A percentile compares a stretch with the other conserved stretches of the same genome.
phyloP scores from a whole-genome alignment of 2,113 vertebrate species.

The Eleginops maclovinus region DNA sequence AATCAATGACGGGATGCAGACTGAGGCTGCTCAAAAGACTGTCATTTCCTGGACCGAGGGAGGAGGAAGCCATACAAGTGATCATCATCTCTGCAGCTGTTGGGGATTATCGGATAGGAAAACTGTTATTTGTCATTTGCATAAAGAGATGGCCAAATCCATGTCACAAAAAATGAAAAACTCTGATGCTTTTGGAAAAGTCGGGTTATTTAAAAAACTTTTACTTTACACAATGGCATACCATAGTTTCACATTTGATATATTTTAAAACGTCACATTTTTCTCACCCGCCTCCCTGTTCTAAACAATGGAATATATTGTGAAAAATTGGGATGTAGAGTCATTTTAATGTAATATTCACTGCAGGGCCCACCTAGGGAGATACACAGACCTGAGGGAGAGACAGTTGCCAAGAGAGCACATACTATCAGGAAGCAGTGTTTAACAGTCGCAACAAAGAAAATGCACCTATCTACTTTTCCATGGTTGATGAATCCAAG shows the following conservation, averaged over 20 bases:
- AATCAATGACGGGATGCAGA: conserved; percentile 32
- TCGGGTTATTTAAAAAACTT: conserved; percentile 8
- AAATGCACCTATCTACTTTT: not conserved
- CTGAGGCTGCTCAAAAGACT: conserved; percentile 28
- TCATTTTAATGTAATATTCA: conserved; percentile 23
- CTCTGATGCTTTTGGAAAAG: not conserved
- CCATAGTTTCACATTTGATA: not conserved
- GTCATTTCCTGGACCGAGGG: conserved; percentile 39
- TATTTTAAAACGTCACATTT: conserved; percentile 1
- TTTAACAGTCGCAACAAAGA: conserved; percentile 37
- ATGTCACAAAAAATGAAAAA: not conserved
- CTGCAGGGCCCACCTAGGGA: conserved; percentile 23
- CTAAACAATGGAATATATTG: not conserved
- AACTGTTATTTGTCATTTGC: conserved; percentile 18
- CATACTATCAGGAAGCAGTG: conserved; percentile 22
- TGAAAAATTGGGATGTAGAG: conserved; percentile 21
- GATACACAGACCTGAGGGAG: conserved; percentile 34
- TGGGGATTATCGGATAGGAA: conserved; percentile 24
- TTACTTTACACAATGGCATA: not conserved
- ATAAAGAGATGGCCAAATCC: conserved; percentile 5
- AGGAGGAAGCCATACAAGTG: conserved; percentile 29
- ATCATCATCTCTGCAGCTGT: conserved; percentile 54
- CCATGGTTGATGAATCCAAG: conserved; percentile 18
- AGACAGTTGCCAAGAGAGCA: conserved; percentile 25
- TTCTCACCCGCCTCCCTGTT: not conserved